Conservation (phyloP, 2,888 invertebrate species). For the Campoplex nolae region DNA sequence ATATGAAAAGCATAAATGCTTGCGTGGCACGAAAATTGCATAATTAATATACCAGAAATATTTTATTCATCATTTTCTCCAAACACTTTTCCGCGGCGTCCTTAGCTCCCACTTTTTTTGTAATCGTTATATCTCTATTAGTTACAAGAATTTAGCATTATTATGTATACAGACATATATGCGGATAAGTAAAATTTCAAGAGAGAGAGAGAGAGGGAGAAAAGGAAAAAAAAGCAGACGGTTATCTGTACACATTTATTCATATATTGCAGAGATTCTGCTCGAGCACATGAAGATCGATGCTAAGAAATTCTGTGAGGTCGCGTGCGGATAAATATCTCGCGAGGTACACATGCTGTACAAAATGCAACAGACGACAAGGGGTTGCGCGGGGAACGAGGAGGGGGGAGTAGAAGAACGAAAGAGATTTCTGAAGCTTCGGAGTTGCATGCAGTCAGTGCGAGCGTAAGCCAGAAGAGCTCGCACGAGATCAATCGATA, state of each 20-base stretch:
- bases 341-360: constrained; percentile 53
- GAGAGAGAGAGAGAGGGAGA: too few species aligned
- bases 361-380: constrained; percentile 22
- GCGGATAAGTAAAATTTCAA: not conserved
- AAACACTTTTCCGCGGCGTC: constrained; percentile 20
- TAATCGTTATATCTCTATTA: constrained; percentile 61
- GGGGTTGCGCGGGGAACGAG: not conserved
- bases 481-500: constrained; percentile 67
- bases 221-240: not conserved
- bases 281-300: constrained; percentile 50
- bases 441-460: constrained; percentile 55
- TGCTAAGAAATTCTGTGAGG: constrained; percentile 62
- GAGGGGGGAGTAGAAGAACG: not conserved
- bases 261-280: constrained; percentile 26
- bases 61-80: constrained; percentile 38
- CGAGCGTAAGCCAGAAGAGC: constrained; percentile 46
- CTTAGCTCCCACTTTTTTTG: constrained; percentile 32
- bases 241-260: not conserved
- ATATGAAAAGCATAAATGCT: constrained; percentile 17
- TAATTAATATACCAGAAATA: constrained; percentile 50
- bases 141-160: constrained; percentile 17
- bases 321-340: constrained; percentile 70
- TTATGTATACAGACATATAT: not conserved
- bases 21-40: constrained; percentile 38
- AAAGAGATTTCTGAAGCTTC: constrained; percentile 22